Base-by-base conservation (phyloP, 2,888 invertebrate genomes). In the Toxonevra muliebris region DNA sequence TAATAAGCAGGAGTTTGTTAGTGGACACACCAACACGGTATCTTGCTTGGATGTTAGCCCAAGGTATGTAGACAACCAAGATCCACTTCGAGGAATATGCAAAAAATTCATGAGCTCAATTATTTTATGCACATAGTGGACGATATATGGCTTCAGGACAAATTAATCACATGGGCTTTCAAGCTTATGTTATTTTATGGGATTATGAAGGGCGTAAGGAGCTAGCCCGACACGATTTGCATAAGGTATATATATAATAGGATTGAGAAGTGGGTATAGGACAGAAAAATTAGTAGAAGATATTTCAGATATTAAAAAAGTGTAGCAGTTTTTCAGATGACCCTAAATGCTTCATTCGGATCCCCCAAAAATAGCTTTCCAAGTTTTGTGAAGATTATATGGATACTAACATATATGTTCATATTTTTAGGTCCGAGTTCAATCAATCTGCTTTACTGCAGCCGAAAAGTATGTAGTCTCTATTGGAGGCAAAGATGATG, bases 401-500 rank as follows among this genome's bases (percentile, higher is more conserved):
- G 30, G 2, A 7, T 30, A 7, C 30, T 30, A 30, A 30, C 30
- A 15, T 61, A 12, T 41, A 1, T 30, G 3, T 50, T 20, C 9
- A 12, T 67, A 40, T 66, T 45, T 7, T 12, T 43, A 88, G 88
- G 89, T 95, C 0, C 90, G 94, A 45, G 92, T 97, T 0, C 93
- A 96, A 86, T 90, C 93, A 0, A 86, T 97, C n/a, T 88, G 90
- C 9, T 96, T 97, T 82, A 91, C 95, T 0, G 88, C 90, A 4
- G 91, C 93, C 82, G 94, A 94, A 76, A 89, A 89, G 62, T 96
- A 92, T 83, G 87, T 97, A 75, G 89, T 95, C 45, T 93, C 95
- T 0, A 87, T 96, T 50, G 97, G 97, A 0, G 97, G 97, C 0
- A 89, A 92, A 69, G 97, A 97, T 84, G 96, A 96, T 83, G 94